Conservation (phyloP, 2,113 vertebrate species). For the Bothrops jararaca region DNA sequence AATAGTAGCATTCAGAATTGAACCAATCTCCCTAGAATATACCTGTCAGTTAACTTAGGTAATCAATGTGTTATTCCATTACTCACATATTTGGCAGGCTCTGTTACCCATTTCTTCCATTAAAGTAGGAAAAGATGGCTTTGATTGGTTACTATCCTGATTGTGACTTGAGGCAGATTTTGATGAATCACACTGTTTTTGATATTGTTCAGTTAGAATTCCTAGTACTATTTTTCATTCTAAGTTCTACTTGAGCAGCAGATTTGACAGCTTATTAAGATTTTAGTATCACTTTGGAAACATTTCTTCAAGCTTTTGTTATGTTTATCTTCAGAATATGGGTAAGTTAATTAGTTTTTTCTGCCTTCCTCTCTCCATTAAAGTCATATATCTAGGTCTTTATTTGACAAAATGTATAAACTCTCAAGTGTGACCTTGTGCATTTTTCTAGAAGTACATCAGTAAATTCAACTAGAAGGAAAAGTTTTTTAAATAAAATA, state of each 20-base stretch:
- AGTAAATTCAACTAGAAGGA: not conserved
- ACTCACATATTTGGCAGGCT: not conserved
- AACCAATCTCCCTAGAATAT: not conserved
- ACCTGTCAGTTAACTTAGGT: not conserved
- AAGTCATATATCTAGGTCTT: not conserved
- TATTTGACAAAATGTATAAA: not conserved
- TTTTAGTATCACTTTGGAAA: conserved; percentile 56
- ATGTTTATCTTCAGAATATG: conserved; percentile 20
- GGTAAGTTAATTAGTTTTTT: conserved; percentile 31
- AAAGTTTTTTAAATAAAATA: not conserved
- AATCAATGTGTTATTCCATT: conserved; percentile 10
- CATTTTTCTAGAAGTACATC: accelerated
- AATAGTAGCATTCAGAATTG: not conserved
- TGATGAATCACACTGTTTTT: conserved; percentile 53
- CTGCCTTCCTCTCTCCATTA: not conserved
- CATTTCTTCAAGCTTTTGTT: conserved; percentile 43
- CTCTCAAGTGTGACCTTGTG: not conserved
- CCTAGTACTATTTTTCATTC: conserved; percentile 48
- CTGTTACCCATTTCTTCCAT: conserved; percentile 10
- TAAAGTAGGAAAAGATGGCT: conserved; percentile 37
- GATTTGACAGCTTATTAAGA: conserved; percentile 49
- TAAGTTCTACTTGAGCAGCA: conserved; percentile 33
- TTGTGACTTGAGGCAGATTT: conserved; percentile 46
- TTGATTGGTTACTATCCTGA: conserved; percentile 40
- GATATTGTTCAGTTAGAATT: conserved; percentile 51